Base-by-base conservation (phyloP, 1,140 invertebrate genomes). In the Drosophila kepulauana region DNA sequence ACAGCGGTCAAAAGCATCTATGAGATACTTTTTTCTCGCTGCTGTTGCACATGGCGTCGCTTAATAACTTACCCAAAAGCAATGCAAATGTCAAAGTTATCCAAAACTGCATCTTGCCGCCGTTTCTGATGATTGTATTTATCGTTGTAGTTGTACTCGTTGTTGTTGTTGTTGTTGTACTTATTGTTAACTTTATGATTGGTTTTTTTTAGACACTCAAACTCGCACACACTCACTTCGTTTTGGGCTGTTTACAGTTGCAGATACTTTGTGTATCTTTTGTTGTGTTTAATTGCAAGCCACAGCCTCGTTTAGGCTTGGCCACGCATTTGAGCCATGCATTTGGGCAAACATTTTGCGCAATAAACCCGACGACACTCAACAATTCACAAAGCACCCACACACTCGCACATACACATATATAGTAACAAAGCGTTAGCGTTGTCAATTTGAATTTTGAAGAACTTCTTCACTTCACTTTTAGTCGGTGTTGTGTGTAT, bases 61-160 rank as follows among this genome's bases (percentile, higher is more conserved):
- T 64, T 75, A 64, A 71, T 65, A 89, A 91, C 88, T 91, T 82
- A 91, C 88, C 88, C 77, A 69, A 76, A 73, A 91, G 81, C 78
- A 73, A 68, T 65, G 89, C 80, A 91, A 91, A 91, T 91, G 88
- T 91, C 89, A 91, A 79, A 91, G 89, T 71, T 91, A 91, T 91
- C 88, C 88, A 89, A 91, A 91, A 89, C 79, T 91, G 88, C 88
- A 91, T 88, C 74, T 79, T 91, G 69, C 64, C 58, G 49, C 57
- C 30, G 46, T 67, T 77, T 25, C 20, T 57, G 67, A 69, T 81
- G 48, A 46, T 28, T 49, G 35, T 63, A 43, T 66, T 56, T 61
- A 3, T 57, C n/a, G 45, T 58, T 74, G 65, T 43, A 5, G 15
- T 54, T 16, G 25, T 16, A 48, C 20, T 16, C 38, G 43, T 20